Evolutionary conservation across 1,140 invertebrate genomes (phyloP).

Genomic region (Heliconius melpomene): DNA sequence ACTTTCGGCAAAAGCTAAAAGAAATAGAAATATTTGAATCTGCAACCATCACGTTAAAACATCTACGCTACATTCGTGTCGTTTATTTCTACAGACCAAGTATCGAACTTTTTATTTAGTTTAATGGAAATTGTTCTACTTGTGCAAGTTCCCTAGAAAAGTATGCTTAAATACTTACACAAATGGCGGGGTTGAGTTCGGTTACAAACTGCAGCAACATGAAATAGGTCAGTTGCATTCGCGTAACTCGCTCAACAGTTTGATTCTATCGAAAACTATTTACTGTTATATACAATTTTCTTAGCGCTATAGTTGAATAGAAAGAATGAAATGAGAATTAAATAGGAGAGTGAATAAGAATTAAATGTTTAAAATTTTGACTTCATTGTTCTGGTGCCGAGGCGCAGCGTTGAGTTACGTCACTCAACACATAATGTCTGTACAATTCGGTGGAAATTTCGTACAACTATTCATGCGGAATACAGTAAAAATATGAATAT

Average conservation of each 20-base stretch:
- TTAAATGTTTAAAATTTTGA: too few relatives aligned
- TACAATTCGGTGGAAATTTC: too few relatives aligned
- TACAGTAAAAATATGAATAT: too few relatives aligned
- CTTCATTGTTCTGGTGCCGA: too few relatives aligned
- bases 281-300: conserved; percentile 4
- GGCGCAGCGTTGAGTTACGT: too few relatives aligned
- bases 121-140: conserved; percentile 11
- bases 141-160: neutral
- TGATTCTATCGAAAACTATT: conserved; percentile 13
- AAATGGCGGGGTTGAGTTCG: conserved; percentile 3
- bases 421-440: too few relatives aligned
- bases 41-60: neutral
- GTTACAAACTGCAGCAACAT: conserved; percentile 6
- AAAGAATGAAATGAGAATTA: neutral
- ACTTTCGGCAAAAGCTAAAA: neutral
- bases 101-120: neutral
- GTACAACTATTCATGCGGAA: too few relatives aligned
- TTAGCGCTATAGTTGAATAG: neutral
- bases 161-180: conserved; percentile 4
- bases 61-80: neutral
- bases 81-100: neutral
- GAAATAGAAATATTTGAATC: neutral
- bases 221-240: conserved; percentile 5
- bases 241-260: neutral
- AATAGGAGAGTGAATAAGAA: too few relatives aligned